A percentile compares a stretch with the other conserved stretches of the same genome.
phyloP scores from a whole-genome alignment of 1,140 invertebrate species.

The Drosophila pseudoananassae region DNA sequence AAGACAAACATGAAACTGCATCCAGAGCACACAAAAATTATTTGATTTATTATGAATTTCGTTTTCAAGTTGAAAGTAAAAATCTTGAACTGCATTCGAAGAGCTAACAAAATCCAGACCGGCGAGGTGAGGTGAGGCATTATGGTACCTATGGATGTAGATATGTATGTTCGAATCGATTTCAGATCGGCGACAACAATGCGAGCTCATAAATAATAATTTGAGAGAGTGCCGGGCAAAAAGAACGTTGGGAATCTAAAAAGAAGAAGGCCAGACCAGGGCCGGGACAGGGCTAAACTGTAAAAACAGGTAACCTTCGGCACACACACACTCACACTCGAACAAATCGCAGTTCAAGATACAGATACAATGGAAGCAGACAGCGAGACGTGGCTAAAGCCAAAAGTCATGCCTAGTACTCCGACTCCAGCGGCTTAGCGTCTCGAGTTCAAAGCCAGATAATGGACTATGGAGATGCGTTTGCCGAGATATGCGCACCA shows the following conservation, averaged over 20 bases:
- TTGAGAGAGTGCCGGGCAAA: constrained; percentile 49
- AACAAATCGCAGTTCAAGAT: constrained; percentile 10
- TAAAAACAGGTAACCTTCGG: constrained; percentile 81
- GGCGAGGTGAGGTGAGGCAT: constrained; percentile 2
- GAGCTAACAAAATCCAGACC: constrained; percentile 7
- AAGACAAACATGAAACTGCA: constrained; percentile 40
- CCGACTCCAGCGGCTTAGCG: constrained; percentile 27
- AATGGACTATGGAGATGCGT: constrained; percentile 58
- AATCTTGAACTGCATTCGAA: constrained; percentile 50
- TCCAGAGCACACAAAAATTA: constrained; percentile 43
- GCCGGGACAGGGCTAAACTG: constrained; percentile 50
- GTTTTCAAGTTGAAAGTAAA: constrained; percentile 76
- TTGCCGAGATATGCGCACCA: constrained; percentile 66
- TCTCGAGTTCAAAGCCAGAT: constrained; percentile 60
- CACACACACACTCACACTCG: not conserved
- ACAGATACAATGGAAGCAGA: constrained; percentile 52
- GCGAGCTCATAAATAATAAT: constrained; percentile 81
- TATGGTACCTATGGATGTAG: constrained; percentile 13
- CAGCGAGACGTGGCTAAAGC: constrained; percentile 45
- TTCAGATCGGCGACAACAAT: constrained; percentile 77
- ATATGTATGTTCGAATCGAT: constrained; percentile 31
- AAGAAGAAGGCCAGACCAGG: constrained; percentile 20
- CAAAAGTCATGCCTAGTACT: constrained; percentile 71
- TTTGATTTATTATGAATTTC: constrained; percentile 62
- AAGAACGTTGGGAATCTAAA: constrained; percentile 37